Evolutionary conservation across 2,797 vertebrate genomes (phyloP), one percentile per base, ranked within the genome.

Genomic region (Chaetophractus vellerosus): DNA sequence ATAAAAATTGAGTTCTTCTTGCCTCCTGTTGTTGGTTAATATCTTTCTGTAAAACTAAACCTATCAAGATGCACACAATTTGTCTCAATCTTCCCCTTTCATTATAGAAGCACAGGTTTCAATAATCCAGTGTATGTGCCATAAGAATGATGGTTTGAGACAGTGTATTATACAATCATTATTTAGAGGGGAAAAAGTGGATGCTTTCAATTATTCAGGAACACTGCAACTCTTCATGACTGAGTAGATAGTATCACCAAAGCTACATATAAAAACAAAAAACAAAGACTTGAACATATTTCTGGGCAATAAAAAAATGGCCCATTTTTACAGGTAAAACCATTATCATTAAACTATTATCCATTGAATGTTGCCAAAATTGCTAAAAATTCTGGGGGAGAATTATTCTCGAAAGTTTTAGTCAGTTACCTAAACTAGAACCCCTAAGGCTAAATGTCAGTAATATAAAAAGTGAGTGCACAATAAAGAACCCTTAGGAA

Each of bases 341-440:
- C 26, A 31, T 50, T 75, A 48, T 31, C 6, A 12, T 8, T 15
- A 48, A 59, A 91, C 72, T 68, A 52, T 59, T 21, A 74, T 33
- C n/a, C 24, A 21, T 41, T 83, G 69, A 64, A 21, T 64, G 28
- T 59, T 79, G 78, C 33, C 55, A 86, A 92, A 92, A 45, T 82
- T 88, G 48, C 55, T 82, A 68, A 90, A 88, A 91, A 89, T 93
- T 88, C 55, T 79, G 91, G 28, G 31, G 85, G 12, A 89, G 23
- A 81, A 94, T 90, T 83, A 86, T 31, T 72, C 88, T 64, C 72
- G 31, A 64, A 97, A 95, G 74, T 95, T 96, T 93, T 80, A 74
- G 36, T 86, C 69, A 82, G 50, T 85, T 92, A 41, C 28, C 21
- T 19, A 83, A 92, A 90, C 41, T 83, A 90, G n/a, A 88, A 94